Percentiles rank a stretch among this genome's conserved stretches.
These are phyloP conservation scores for Enhydra lutris DNA, from an alignment of 2,113 vertebrate genomes.

Conservation along the genomic window DNA sequence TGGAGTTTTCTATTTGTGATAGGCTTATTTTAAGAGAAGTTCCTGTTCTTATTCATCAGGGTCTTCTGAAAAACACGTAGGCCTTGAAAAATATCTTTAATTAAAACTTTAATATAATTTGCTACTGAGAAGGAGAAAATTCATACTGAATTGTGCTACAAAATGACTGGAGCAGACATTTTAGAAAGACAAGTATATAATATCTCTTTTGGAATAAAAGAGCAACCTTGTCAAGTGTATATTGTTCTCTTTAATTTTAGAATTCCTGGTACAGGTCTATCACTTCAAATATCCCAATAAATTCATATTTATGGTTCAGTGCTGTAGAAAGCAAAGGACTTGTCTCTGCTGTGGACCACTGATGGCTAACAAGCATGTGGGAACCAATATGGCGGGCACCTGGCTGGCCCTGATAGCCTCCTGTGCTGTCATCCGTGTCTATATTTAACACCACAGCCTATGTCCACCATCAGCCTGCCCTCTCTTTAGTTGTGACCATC, in stretches of 20 bases:
- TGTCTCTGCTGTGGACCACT: not conserved
- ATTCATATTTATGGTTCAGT: not conserved
- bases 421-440: fast-evolving
- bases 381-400: too few relatives aligned
- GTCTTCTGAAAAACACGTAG: not conserved
- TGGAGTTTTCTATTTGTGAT: not conserved
- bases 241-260: constrained; percentile 23
- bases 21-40: not conserved
- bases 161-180: not conserved
- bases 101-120: constrained; percentile 30
- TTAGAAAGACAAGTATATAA: not conserved
- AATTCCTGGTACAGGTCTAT: not conserved
- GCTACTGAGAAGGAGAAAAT: not conserved
- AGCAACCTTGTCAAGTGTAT: not conserved
- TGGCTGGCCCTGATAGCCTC: not conserved
- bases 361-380: not conserved
- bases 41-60: not conserved
- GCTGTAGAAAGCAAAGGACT: not conserved
- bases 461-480: not conserved
- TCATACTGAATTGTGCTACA: not conserved
- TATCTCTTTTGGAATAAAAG: not conserved
- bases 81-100: constrained; percentile 33
- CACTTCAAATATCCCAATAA: not conserved
- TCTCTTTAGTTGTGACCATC: not conserved
- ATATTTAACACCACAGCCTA: too few relatives aligned